Percentiles rank a stretch among this genome's conserved stretches.
Evolutionary conservation across 2,888 invertebrate genomes (phyloP).

Genomic region (Melieria omissa): DNA sequence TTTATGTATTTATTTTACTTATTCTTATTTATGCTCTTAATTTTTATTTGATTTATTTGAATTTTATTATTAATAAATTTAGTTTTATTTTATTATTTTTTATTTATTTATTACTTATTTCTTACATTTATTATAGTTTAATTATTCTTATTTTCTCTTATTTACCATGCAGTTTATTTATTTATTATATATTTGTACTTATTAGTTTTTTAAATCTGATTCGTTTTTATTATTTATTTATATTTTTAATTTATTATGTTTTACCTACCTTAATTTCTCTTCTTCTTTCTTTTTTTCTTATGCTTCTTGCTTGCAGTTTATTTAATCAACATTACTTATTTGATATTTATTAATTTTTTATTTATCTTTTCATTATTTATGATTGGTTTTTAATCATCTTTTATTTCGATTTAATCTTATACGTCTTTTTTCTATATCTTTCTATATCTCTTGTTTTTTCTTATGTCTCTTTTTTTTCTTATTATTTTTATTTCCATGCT

Average conservation of each 20-base stretch:
- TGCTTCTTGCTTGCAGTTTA: not conserved
- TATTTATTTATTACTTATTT: conserved; percentile 17
- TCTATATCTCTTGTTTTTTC: conserved; percentile 45
- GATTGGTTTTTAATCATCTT: conserved; percentile 36
- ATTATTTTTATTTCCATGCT: conserved; percentile 38
- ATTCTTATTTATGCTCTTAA: not conserved
- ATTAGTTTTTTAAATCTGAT: conserved; percentile 31
- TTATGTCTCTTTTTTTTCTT: conserved; percentile 22
- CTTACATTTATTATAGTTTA: conserved; percentile 41
- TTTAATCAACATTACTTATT: not conserved
- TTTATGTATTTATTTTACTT: not conserved
- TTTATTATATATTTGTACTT: conserved; percentile 34
- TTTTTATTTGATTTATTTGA: not conserved
- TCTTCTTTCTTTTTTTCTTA: conserved; percentile 1
- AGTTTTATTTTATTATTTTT: conserved; percentile 3
- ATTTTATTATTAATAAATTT: not conserved
- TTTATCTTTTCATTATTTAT: conserved; percentile 8
- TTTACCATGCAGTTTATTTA: conserved; percentile 37
- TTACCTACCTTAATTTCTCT: conserved; percentile 35
- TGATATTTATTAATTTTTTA: not conserved
- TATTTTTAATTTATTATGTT: conserved; percentile 41
- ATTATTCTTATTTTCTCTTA: conserved; percentile 37
- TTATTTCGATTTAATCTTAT: not conserved
- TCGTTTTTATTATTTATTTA: conserved; percentile 38
- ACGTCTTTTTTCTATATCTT: conserved; percentile 17